phyloP scores from a whole-genome alignment of 2,888 invertebrate genomes.

The Orthonychiurus folsomi region DNA sequence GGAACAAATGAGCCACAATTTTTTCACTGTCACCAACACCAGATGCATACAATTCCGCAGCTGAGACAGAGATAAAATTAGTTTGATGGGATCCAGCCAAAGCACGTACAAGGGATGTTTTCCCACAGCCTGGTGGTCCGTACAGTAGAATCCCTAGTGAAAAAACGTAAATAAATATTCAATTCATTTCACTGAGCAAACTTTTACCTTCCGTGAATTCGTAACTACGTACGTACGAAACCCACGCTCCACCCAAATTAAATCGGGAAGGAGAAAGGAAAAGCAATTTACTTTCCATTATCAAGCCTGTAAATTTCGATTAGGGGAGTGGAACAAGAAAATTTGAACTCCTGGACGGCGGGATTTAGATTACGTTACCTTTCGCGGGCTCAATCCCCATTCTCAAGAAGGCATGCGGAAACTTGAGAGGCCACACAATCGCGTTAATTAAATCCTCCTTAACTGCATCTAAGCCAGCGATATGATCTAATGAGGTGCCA shows the following conservation, averaged over 20 bases:
- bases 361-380: slow-evolving; percentile 44
- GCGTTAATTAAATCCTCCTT: slow-evolving; percentile 50
- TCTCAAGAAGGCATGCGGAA: slow-evolving; percentile 50
- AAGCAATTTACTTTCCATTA: no score
- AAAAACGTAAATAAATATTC: slow-evolving; percentile 12
- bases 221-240: no score
- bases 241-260: no score
- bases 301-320: no score
- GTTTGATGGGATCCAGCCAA: slow-evolving; percentile 50
- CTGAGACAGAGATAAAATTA: slow-evolving; percentile 52
- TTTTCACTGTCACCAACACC: slow-evolving; percentile 58
- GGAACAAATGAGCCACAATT: slow-evolving; percentile 52
- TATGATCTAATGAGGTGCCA: slow-evolving; percentile 45
- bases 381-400: slow-evolving; percentile 52
- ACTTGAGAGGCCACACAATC: slow-evolving; percentile 52
- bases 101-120: slow-evolving; percentile 55
- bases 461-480: slow-evolving; percentile 52
- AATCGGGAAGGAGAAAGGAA: no score
- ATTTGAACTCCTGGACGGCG: no score
- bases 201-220: no score
- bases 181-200: not conserved
- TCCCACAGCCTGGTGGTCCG: slow-evolving; percentile 60
- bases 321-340: no score
- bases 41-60: slow-evolving; percentile 57
- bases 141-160: slow-evolving; percentile 51